Evolutionary conservation across 2,113 vertebrate species (phyloP), one percentile per base, ranked within the genome.

Genomic region (Grammomys dolichurus): DNA sequence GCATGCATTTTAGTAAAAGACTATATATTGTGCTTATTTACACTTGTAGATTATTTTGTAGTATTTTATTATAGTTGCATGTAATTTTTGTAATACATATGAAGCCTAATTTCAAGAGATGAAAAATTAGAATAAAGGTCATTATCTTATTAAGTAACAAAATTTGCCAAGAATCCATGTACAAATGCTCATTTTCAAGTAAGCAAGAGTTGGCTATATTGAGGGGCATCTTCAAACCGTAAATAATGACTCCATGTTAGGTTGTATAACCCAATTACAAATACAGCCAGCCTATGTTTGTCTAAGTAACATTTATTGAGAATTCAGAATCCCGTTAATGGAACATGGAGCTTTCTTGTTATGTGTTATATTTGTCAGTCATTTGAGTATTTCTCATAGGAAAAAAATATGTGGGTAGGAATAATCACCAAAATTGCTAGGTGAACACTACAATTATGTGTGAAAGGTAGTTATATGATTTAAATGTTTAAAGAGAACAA

Each of bases 401-500:
- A 1, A 48, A 92, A 94, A 95, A 84, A 36, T 84, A 92, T 8
- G 0, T 81, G 36, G 9, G 63, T 87, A 95, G 28, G 5, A 96
- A 67, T 70, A 95, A 96, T 90, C 26, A 87, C 89, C 43, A 33
- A 70, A 70, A 46, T 92, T 84, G 28, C 6, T 67, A 78, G 36
- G 9, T 89, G 33, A 95, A 31, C 48, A 72, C 56, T 81, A 95
- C 69, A 77, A 78, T 54, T 70, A 36, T 43, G 24, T 60, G 16
- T 82, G 12, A 87, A 90, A 92, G 60, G 12, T n/a, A 91, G 19
- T 51, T 89, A 22, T 7, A 26, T 48, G 26, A 76, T 87, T 93
- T 96, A 72, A 75, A 76, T 85, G 12, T 54, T 94, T 93, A 58
- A 93, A 91, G 63, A 93, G 75, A 94, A 85, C 9, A 94, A 63